Percentiles rank a stretch among this genome's conserved stretches.
These are phyloP conservation scores for Echeneis naucrates DNA, from an alignment of 2,797 vertebrate genomes.

Conservation along the genomic window DNA sequence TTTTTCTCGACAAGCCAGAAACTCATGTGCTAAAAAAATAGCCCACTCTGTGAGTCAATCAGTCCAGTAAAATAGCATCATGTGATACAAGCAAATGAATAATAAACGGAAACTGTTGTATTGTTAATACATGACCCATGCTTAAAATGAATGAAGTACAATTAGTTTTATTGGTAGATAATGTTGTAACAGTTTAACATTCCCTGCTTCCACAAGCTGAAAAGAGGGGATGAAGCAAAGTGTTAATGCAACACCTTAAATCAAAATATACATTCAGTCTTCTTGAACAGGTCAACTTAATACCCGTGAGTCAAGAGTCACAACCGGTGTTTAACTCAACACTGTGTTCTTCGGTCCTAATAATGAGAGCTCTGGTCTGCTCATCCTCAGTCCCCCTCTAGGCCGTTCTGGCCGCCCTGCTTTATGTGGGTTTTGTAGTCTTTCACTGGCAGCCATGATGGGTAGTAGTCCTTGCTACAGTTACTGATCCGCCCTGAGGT, in stretches of 20 bases:
- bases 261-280: neutral
- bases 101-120: neutral
- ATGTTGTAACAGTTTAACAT: neutral
- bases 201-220: neutral
- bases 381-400: too few relatives aligned
- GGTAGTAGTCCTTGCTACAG: too few relatives aligned
- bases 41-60: neutral
- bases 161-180: neutral
- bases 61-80: neutral
- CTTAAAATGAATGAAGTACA: neutral
- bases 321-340: too few relatives aligned
- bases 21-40: neutral
- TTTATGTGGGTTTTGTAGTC: too few relatives aligned
- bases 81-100: neutral
- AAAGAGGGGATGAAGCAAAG: neutral
- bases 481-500: too few relatives aligned
- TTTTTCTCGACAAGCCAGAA: neutral
- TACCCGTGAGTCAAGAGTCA: too few relatives aligned
- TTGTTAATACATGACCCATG: neutral
- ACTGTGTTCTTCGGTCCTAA: too few relatives aligned
- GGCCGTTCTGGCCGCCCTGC: too few relatives aligned
- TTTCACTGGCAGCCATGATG: too few relatives aligned
- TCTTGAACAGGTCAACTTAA: too few relatives aligned
- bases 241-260: neutral
- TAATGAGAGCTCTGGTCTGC: too few relatives aligned